phyloP scores from a whole-genome alignment of 2,797 vertebrate species.

The Diglossa cyanea region DNA sequence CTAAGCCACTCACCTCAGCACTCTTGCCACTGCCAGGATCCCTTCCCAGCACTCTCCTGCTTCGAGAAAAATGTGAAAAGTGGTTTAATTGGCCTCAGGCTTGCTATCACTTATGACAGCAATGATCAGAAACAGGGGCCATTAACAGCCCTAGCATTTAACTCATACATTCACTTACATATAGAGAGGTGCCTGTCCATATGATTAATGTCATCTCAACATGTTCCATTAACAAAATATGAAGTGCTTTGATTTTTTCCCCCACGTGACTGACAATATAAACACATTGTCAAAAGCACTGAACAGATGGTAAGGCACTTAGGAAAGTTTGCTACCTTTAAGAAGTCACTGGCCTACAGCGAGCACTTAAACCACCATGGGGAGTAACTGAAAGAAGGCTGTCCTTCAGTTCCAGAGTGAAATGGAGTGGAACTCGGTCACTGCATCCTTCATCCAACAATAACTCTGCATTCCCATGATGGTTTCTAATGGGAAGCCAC shows the following conservation, averaged over 20 bases:
- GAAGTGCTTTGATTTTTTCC: background rate
- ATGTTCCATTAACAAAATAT: slow-evolving; percentile 33
- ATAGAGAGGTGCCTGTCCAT: background rate
- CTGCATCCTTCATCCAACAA: background rate
- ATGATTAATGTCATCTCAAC: slow-evolving; percentile 44
- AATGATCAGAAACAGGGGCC: slow-evolving; percentile 24
- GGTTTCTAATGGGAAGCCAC: background rate
- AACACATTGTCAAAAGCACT: slow-evolving; percentile 24
- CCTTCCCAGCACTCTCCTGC: background rate
- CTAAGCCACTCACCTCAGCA: background rate
- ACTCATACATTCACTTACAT: background rate
- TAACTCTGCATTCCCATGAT: background rate
- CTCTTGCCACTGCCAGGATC: background rate
- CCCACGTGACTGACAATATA: slow-evolving; percentile 19
- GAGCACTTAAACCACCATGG: background rate
- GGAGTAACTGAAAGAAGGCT: background rate
- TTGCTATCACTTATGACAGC: slow-evolving; percentile 26
- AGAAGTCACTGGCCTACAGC: background rate
- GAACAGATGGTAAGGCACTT: slow-evolving; percentile 45
- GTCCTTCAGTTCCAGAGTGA: background rate
- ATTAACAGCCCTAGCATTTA: slow-evolving; percentile 7
- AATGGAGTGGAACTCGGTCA: background rate
- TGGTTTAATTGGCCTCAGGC: background rate
- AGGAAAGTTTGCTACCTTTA: background rate
- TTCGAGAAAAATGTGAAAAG: slow-evolving; percentile 30